Evolutionary conservation across 2,888 invertebrate species (phyloP).

Genomic region (Aporophyla lueneburgensis): DNA sequence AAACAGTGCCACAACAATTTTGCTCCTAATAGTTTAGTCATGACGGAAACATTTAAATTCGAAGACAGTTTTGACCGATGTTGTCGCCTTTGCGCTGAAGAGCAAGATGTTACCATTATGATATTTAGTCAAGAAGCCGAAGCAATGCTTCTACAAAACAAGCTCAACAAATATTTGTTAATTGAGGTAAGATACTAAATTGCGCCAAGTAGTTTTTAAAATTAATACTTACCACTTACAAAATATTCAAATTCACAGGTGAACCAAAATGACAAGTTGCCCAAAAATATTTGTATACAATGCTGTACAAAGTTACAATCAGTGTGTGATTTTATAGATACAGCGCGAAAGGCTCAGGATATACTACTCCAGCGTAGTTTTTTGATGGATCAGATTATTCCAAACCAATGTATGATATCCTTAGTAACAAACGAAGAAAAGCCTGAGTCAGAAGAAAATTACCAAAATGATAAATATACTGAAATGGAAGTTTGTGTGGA

Average conservation of each 20-base stretch:
- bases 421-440: conserved; percentile 56
- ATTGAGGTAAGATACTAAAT: conserved; percentile 89
- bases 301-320: conserved; percentile 92
- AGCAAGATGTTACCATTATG: conserved; percentile 91
- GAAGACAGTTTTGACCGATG: conserved; percentile 83
- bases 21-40: conserved; percentile 59
- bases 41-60: conserved; percentile 68
- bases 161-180: conserved; percentile 93
- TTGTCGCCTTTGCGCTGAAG: conserved; percentile 93
- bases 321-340: conserved; percentile 92
- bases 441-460: conserved; percentile 63
- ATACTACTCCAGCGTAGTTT: conserved; percentile 84
- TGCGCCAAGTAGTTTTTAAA: neutral
- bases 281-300: conserved; percentile 92
- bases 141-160: conserved; percentile 92
- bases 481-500: conserved; percentile 93
- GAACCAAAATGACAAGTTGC: conserved; percentile 92
- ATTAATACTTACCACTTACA: neutral
- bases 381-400: conserved; percentile 83
- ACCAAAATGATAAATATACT: conserved; percentile 80
- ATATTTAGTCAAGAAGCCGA: conserved; percentile 93
- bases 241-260: conserved; percentile 86
- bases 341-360: conserved; percentile 92
- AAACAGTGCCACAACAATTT: conserved; percentile 56
- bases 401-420: conserved; percentile 63